A percentile compares a stretch with the other conserved stretches of the same genome.
These are phyloP conservation scores for Epizoanthus scotinus DNA, from an alignment of 92 coral and sea anemone genomes.

Conservation along the genomic window DNA sequence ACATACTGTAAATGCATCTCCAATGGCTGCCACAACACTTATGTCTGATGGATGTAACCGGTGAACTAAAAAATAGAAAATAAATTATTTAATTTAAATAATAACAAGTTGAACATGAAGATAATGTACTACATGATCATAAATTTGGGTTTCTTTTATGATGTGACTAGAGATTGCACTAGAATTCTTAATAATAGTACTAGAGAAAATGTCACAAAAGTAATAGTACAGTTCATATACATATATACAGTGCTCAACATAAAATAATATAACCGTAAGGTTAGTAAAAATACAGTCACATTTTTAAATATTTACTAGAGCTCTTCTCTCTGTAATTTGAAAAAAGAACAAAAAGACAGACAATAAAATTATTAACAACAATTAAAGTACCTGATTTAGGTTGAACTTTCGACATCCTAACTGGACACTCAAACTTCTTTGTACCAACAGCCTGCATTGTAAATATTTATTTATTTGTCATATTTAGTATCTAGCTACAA, in stretches of 20 bases:
- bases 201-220: no score
- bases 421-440: conserved; percentile 31
- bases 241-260: no score
- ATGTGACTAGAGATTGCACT: no score
- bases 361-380: background rate
- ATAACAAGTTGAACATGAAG: background rate
- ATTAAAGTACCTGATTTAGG: conserved; percentile 50
- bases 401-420: conserved; percentile 5
- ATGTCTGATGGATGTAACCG: conserved; percentile 67
- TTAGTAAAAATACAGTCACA: no score
- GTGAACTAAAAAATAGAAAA: conserved; percentile 62
- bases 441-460: conserved; percentile 47
- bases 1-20: conserved; percentile 84
- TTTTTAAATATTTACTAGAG: no score
- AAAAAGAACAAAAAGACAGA: background rate
- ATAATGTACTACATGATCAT: no score
- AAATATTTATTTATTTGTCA: background rate
- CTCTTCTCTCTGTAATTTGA: background rate
- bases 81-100: background rate
- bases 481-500: background rate
- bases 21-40: conserved; percentile 85
- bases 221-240: no score
- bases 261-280: no score
- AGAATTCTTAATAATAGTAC: no score
- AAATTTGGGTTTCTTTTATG: no score